These are phyloP conservation scores for Psittacula cyanocephala DNA, from an alignment of 2,113 vertebrate species.

Conservation along the genomic window DNA sequence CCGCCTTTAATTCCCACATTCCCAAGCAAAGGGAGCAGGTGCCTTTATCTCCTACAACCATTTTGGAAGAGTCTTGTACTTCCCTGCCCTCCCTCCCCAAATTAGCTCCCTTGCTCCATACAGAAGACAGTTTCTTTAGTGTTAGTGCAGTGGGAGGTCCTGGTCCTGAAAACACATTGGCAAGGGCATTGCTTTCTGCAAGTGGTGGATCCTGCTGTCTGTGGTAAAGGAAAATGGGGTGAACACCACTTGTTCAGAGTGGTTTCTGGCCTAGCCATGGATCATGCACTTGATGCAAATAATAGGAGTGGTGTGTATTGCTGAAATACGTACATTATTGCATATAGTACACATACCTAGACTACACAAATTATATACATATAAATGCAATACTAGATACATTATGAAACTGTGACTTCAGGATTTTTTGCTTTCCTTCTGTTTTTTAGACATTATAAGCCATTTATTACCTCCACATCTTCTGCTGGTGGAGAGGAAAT, in stretches of 20 bases:
- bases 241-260: background rate
- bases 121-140: background rate
- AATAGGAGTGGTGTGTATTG: background rate
- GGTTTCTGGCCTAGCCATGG: background rate
- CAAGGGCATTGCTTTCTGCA: background rate
- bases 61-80: background rate
- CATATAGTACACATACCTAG: background rate
- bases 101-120: background rate
- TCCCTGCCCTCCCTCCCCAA: background rate
- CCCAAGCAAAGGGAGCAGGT: background rate
- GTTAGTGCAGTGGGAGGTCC: background rate
- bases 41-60: background rate
- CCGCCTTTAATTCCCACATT: background rate
- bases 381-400: background rate
- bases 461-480: background rate
- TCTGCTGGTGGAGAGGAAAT: background rate
- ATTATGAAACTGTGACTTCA: background rate
- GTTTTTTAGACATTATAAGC: background rate
- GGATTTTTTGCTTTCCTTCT: background rate
- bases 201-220: no score
- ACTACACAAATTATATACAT: background rate
- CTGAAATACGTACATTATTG: background rate
- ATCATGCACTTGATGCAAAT: accelerated
- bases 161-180: background rate
- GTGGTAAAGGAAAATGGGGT: background rate